Evolutionary conservation across 1,140 invertebrate species (phyloP), one percentile per base, ranked within the genome.

Genomic region (Drosophila oshimai): DNA sequence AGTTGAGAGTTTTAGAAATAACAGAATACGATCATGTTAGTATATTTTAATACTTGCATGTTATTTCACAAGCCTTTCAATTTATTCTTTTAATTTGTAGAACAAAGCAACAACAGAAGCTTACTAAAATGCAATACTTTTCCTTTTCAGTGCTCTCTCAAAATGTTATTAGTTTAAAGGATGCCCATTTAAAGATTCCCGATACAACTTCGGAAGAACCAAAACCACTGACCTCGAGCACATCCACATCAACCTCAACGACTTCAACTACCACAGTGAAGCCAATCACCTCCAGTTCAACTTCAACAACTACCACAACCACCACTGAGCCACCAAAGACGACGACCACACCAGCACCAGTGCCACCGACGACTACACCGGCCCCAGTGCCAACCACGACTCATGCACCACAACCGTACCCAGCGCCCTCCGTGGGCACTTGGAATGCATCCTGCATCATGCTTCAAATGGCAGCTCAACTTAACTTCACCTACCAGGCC

Each of bases 371-470:
- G 2, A 73, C 81, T 4, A n/a, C 79, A 18, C 58, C 70, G 12
- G 60, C 71, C 15, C 65, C 86, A 18, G 51, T 76, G 20, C 39
- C 84, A 17, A 62, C 65, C 22, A 77, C 89, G 2, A 73, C 81
- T 4, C 50, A 67, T 26, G 68, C 88, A 17, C 88, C 88, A n/a
- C 83, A 87, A 12, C 91, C 92, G 0, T 75, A 91, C 24, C 92
- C 92, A 15, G 64, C 87, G 9, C 92, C 93, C n/a, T 76, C 89
- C 5, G 89, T 90, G 26, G 93, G 92, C 18, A 92, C 87, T 57
- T 95, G 94, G 94, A 90, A 84, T 34, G 80, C 90, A 2, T 92
- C 92, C 4, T 95, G 94, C 74, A 92, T 95, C 33, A 78, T 95
- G 10, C 78, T 94, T 1, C 90, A 93, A 84, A 93, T 95, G 93